Evolutionary conservation across 1,140 invertebrate genomes (phyloP).

Genomic region (Conus ventricosus): DNA sequence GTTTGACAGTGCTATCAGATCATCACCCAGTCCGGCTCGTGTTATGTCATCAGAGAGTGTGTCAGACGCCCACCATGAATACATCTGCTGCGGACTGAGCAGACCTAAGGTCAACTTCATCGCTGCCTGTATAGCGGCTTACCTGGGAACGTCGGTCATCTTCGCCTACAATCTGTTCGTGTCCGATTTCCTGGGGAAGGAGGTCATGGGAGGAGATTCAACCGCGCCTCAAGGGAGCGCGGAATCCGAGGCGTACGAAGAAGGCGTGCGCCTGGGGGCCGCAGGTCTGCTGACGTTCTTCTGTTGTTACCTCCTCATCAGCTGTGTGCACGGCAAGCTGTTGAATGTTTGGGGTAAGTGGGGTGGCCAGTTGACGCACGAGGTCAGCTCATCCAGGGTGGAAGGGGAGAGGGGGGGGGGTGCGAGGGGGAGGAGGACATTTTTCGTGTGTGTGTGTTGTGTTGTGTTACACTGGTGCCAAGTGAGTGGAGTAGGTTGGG

Average conservation of each 20-base stretch:
- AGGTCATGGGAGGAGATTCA: not conserved
- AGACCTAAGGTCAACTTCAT: not conserved
- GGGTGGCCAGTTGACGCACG: not conserved
- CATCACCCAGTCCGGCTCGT: too few relatives aligned
- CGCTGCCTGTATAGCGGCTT: not conserved
- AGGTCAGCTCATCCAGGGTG: too few relatives aligned
- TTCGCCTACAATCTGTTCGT: constrained; percentile 13
- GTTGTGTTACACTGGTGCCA: too few relatives aligned
- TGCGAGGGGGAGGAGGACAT: too few relatives aligned
- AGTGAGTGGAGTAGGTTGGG: too few relatives aligned
- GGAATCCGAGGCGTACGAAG: not conserved
- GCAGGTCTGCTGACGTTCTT: not conserved
- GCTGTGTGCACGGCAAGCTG: not conserved
- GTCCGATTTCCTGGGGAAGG: constrained; percentile 19
- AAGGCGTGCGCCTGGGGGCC: not conserved
- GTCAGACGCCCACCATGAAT: too few relatives aligned
- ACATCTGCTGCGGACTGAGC: not conserved
- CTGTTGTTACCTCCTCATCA: not conserved
- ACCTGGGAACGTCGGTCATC: not conserved
- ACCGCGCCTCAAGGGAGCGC: not conserved
- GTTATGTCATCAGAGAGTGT: too few relatives aligned
- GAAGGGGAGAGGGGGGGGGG: not conserved
- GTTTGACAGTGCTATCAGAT: too few relatives aligned
- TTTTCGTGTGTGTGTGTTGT: too few relatives aligned
- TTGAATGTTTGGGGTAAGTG: not conserved